These are phyloP conservation scores for Polypterus senegalus DNA, from an alignment of 2,113 vertebrate genomes.

Conservation along the genomic window DNA sequence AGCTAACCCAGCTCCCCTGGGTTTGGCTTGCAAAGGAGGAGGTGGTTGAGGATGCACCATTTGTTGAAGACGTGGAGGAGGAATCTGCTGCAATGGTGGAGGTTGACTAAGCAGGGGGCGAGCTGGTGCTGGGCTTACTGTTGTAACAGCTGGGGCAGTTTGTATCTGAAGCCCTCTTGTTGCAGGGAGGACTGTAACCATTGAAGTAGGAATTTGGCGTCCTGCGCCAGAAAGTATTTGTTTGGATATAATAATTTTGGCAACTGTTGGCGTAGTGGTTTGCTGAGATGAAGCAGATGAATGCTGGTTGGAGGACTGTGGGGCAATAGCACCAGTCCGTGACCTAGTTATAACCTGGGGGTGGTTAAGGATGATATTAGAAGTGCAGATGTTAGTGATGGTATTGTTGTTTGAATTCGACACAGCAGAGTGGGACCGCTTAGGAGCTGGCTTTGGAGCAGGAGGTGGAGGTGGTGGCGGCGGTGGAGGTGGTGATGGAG, in stretches of 20 bases:
- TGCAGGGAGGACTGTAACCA: constrained; percentile 59
- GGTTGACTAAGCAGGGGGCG: constrained; percentile 57
- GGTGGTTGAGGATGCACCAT: constrained; percentile 48
- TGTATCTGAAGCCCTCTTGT: constrained; percentile 41
- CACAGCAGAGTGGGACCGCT: constrained; percentile 30
- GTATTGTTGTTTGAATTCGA: constrained; percentile 54
- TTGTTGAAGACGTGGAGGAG: constrained; percentile 51
- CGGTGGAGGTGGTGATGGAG: constrained; percentile 21
- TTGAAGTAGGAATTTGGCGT: constrained; percentile 44
- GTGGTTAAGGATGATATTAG: constrained; percentile 61
- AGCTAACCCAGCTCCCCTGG: constrained; percentile 32
- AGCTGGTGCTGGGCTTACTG: constrained; percentile 40
- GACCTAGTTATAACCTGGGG: constrained; percentile 53
- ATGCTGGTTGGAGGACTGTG: constrained; percentile 1
- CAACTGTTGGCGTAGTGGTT: constrained; percentile 36
- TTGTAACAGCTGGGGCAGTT: constrained; percentile 37
- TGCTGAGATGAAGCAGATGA: constrained; percentile 28
- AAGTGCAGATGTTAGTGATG: constrained; percentile 63
- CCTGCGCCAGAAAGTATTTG: constrained; percentile 36
- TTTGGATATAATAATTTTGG: constrained; percentile 75
- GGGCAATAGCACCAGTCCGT: constrained; percentile 26
- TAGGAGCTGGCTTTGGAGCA: background rate
- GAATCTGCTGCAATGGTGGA: constrained; percentile 68
- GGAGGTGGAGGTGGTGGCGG: constrained; percentile 9
- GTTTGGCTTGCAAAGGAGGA: constrained; percentile 54